Evolutionary conservation across 2,797 vertebrate species (phyloP), one percentile per base, ranked within the genome.

Genomic region (Manis crassicaudata): DNA sequence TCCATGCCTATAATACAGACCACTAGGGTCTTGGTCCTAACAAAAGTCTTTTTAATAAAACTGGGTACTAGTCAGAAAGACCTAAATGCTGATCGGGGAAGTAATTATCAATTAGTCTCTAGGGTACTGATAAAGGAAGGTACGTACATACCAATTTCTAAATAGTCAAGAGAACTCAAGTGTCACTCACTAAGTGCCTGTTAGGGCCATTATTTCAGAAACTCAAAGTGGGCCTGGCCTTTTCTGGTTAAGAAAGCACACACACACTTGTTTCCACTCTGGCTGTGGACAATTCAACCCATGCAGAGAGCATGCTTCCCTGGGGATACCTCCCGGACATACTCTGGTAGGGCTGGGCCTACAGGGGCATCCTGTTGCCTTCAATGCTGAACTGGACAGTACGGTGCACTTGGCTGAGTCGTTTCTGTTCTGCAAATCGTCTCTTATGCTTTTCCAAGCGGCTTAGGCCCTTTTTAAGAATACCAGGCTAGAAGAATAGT

Each of bases 301-400:
- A 98, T 98, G 98, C 98, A 98, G 79, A 97, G 96, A 83, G 95
- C 98, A 98, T 98, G 99, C 99, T 98, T 99, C 98, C 98, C 96
- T 85, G 77, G 97, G 96, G 97, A 98, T 98, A 99, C 98, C 98
- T 98, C 98, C 97, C 90, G 37, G 68, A 68, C 3, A 98, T 80
- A 88, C 97, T 98, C 93, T 98, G 98, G 98, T 32, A 88, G 90
- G 97, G 91, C 98, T 96, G 98, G 97, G 98, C 97, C 98, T 99
- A 99, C 98, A 99, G 98, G 94, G 99, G 99, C 99, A 99, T 99
- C 94, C 98, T 98, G 99, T 99, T 99, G 68, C 99, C 99, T 98
- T 99, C 99, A 97, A 99, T 99, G 98, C 99, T 99, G 99, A 99
- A 99, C 99, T 99, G 99, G 97, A 99, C 99, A 2, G 99, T 99